Evolutionary conservation across 2,113 vertebrate species (phyloP), one percentile per base, ranked within the genome.

Genomic region (Seriola dumerili): DNA sequence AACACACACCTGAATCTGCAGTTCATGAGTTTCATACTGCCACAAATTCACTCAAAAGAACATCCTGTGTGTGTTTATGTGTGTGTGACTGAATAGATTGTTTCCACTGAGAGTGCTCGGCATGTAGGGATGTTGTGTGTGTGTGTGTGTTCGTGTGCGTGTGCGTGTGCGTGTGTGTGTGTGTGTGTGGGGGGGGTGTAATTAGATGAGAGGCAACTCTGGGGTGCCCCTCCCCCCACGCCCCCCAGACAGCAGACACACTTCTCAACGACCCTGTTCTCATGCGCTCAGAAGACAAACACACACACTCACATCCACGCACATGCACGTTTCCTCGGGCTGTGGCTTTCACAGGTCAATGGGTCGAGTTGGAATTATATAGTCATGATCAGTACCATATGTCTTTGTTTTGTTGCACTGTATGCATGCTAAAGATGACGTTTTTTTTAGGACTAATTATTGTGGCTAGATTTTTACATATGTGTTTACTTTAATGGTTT

Each of bases 341-440:
- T 72, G 70, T 42, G 74, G 71, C 75, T 82, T 36, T 42, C 89
- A 72, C 80, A 83, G 93, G 92, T 94, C 91, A 91, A 3, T 61
- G 81, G 86, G 91, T 93, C 75, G 85, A 80, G 65, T 29, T 83
- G 64, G 82, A 91, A 87, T 90, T 71, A 85, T 80, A 87, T 76
- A 75, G 83, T 87, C 88, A 66, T 89, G 90, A 92, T 92, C 89
- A 85, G 84, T 40, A 66, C 91, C 91, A 92, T 89, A 89, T 93
- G 92, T 62, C 67, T 88, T 13, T 52, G 76, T 81, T 83, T 79
- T 36, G 68, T 78, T 85, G 69, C 76, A 70, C 34, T 11, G 11
- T 21, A 36, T 52, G 58, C 36, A 63, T 72, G 32, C 46, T 57
- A 44, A 8, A 8, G 55, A 57, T 4, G 19, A 58, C n/a, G 16